A percentile compares a stretch with the other conserved stretches of the same genome.
Conservation (phyloP, 2,113 vertebrate species). For the Amblyornis subalaris region DNA sequence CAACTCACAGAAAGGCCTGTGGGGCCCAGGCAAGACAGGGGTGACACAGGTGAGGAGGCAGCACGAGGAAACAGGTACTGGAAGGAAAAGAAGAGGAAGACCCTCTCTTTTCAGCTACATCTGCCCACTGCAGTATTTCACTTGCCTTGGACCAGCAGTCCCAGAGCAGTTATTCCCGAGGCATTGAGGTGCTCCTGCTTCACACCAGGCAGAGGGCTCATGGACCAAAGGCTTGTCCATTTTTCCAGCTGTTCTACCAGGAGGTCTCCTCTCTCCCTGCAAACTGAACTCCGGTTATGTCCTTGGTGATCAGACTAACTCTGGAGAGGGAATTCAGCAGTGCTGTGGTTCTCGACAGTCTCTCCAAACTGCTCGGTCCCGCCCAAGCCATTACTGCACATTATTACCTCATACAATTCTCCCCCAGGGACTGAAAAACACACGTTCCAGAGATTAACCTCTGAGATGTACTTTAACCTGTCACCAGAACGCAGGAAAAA, state of each 20-base stretch:
- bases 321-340: not conserved
- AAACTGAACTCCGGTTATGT: not conserved
- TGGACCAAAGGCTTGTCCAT: not conserved
- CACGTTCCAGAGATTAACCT: slow-evolving; percentile 26
- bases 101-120: not conserved
- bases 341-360: not conserved
- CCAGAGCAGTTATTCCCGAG: not conserved
- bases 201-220: not conserved
- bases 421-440: slow-evolving; percentile 22
- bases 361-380: not conserved
- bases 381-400: slow-evolving; percentile 14
- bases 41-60: not conserved
- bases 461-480: not conserved
- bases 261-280: not conserved
- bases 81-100: not conserved
- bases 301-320: not conserved
- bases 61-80: not conserved
- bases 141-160: not conserved
- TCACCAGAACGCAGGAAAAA: not conserved
- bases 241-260: not conserved
- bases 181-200: not conserved
- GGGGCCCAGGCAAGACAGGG: not conserved
- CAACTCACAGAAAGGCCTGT: not conserved
- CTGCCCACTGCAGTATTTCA: not conserved
- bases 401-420: slow-evolving; percentile 26